Evolutionary conservation across 2,113 vertebrate species (phyloP), one percentile per base, ranked within the genome.

Genomic region (Collichthys lucidus): DNA sequence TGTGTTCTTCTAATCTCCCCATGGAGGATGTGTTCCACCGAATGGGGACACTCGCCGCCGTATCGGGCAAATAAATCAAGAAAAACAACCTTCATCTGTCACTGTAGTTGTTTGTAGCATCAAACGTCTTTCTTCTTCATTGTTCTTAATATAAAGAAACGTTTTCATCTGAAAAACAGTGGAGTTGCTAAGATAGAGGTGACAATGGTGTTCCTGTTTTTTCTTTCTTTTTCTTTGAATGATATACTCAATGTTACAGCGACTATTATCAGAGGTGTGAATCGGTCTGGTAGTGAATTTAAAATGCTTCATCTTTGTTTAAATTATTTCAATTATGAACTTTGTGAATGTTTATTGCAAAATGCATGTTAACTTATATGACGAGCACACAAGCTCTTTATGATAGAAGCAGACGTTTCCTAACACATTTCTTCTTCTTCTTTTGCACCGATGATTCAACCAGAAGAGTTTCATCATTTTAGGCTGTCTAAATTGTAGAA

Each of bases 1-100:
- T 4, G 17, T 35, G 79, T 55, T 66, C 77, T 78, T 89, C 65
- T 85, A 31, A 82, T 92, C 83, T 87, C 65, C n/a, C 72, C n/a
- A 14, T 63, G 79, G 72, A 87, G 73, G 60, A 65, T 63, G 63
- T 66, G 64, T 84, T 82, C 57, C 50, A 84, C 68, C 74, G 83
- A 81, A 93, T 19, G 19, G 76, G 68, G 63, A 67, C 31, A 44
- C 61, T 81, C 59, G 47, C n/a, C 29, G 44, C n/a, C 57, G 31
- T 55, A 65, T 44, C 60, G 46, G 55, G 46, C 19, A 75, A 1
- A 53, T 35, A 29, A 71, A 84, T 29, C 69, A 12, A 57, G 57
- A 74, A 46, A 62, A 59, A 60, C 72, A 61, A n/a, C 46, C 42
- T 53, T 85, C 62, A 68, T 84, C 71, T 87, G 52, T 63, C 56